A percentile compares a stretch with the other conserved stretches of the same genome.
Conservation (phyloP, 2,113 vertebrate species). For the Isurus oxyrinchus region DNA sequence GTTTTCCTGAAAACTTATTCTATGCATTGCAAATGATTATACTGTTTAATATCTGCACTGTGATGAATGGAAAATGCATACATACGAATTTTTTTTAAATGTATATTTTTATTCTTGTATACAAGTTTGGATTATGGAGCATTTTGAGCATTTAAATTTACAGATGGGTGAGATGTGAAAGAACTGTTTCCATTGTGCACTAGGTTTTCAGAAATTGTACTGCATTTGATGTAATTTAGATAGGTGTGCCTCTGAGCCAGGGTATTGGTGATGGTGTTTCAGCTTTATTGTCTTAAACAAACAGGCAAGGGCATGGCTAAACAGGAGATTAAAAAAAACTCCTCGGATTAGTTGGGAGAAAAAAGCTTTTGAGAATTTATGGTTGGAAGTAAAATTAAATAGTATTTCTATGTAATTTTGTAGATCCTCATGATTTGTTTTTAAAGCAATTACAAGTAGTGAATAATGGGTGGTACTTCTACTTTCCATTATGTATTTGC, state of each 20-base stretch:
- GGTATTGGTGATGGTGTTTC: background rate
- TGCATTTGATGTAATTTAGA: background rate
- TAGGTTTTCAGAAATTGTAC: background rate
- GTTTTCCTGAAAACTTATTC: background rate
- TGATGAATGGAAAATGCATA: background rate
- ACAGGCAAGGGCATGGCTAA: background rate
- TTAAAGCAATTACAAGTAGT: background rate
- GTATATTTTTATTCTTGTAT: background rate
- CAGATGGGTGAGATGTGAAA: background rate
- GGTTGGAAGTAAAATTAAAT: background rate
- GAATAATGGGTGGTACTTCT: background rate
- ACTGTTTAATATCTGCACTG: background rate
- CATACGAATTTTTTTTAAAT: background rate
- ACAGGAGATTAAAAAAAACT: background rate
- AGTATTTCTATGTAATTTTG: background rate
- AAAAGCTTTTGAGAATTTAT: background rate
- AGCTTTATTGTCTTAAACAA: background rate
- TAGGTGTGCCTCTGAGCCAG: background rate
- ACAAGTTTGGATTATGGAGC: background rate
- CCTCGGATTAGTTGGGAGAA: background rate
- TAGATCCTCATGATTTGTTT: background rate
- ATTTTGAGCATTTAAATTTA: background rate
- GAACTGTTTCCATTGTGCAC: background rate
- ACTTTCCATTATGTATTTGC: background rate
- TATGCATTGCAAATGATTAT: background rate